These are phyloP conservation scores for Bombylius major DNA, from an alignment of 2,888 invertebrate genomes.

Conservation along the genomic window DNA sequence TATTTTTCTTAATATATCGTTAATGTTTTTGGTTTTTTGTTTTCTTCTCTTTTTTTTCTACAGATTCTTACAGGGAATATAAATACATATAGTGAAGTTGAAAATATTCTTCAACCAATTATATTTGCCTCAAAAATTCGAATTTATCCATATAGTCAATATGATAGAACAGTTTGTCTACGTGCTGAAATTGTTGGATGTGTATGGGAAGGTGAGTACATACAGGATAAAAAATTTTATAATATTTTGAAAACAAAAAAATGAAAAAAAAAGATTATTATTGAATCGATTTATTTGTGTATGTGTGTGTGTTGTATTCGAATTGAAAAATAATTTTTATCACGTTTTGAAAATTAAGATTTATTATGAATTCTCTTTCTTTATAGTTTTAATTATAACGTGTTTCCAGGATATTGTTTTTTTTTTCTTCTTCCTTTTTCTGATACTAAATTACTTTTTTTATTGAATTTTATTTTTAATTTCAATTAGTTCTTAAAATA, in stretches of 20 bases:
- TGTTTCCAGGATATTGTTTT: too few relatives aligned
- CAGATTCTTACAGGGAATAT: constrained; percentile 69
- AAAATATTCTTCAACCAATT: constrained; percentile 59
- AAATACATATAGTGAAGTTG: constrained; percentile 64
- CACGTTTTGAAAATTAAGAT: too few relatives aligned
- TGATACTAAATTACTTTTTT: too few relatives aligned
- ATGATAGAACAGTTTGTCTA: constrained; percentile 68
- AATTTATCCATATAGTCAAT: constrained; percentile 65
- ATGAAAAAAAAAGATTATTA: background rate
- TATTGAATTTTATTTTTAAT: too few relatives aligned
- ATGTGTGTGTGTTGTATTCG: background rate
- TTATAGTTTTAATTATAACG: too few relatives aligned
- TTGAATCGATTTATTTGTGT: background rate
- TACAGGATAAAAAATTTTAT: constrained; percentile 12
- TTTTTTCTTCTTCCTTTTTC: too few relatives aligned
- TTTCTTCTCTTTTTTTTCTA: background rate
- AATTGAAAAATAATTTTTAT: too few relatives aligned
- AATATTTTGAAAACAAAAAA: background rate
- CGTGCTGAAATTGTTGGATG: constrained; percentile 72
- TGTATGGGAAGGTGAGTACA: constrained; percentile 54
- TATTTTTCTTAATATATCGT: background rate
- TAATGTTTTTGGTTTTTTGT: background rate
- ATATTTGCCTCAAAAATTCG: constrained; percentile 64
- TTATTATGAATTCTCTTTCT: too few relatives aligned
- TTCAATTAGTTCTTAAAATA: too few relatives aligned